Base-by-base conservation (phyloP, 2,888 invertebrate species). In the Salpingus planirostris region DNA sequence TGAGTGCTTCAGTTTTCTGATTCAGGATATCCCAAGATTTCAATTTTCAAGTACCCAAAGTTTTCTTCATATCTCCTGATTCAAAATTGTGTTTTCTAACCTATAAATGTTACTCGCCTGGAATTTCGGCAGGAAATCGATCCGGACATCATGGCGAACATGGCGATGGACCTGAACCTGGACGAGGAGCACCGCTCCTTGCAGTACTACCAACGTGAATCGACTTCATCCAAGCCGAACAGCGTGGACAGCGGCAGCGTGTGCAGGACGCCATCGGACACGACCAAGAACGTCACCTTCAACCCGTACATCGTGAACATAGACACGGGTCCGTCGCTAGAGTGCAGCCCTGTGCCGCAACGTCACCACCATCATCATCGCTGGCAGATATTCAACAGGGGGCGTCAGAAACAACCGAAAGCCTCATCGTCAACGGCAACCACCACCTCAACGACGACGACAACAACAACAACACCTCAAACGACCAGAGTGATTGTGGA, bases 121-220 rank as follows among this genome's bases (percentile, higher is more conserved):
- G n/a, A n/a, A n/a, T 18, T 18, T 1, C 52, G 59, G 1, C 50
- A 55, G 29, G 60, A 59, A 25, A 44, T 60, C 2, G 65, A 66
- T 39, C 62, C 59, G 3, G 66, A 66, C 40, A 40, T 65, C 3
- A 51, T 66, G 18, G 62, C 64, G 1, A 66, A 66, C 36, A 56
- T 63, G 10, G 66, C 66, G 21, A 66, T 66, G 13, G 66, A 66
- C 43, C 46, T 66, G 21, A 63, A 58, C 31, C 40, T 65, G 7
- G 61, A 64, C 30, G 56, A 60, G 31, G 59, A 62, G 31, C 59
- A 64, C 38, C 52, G 64, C 15, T 59, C 64, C 3, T 50, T 57
- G 31, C 56, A 54, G 23, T 56, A 54, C 34, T 42, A 44, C 18
- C 50, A 44, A 22, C 32, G 43, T 6, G 29, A 36, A 8, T 44